These are phyloP conservation scores for Grapholita molesta DNA, from an alignment of 1,140 invertebrate genomes.

Conservation along the genomic window DNA sequence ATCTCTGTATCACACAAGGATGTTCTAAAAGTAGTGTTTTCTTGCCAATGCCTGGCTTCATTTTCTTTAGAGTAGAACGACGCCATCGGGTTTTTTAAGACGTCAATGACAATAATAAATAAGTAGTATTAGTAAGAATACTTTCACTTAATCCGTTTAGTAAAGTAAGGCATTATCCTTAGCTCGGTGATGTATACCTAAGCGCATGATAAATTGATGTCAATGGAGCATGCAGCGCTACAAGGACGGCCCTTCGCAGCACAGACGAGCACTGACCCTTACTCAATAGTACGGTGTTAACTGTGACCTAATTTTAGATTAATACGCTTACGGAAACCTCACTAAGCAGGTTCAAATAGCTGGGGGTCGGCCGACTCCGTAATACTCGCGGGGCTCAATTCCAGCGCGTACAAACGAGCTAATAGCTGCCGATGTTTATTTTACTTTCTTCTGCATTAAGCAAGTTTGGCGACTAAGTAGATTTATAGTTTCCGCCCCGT, in stretches of 20 bases:
- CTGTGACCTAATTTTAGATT: constrained; percentile 75
- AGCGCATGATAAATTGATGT: constrained; percentile 30
- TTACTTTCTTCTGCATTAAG: constrained; percentile 63
- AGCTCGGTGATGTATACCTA: neutral
- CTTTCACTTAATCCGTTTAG: constrained; percentile 1
- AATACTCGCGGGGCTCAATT: constrained; percentile 29
- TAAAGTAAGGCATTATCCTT: constrained; percentile 8
- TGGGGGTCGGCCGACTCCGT: constrained; percentile 48
- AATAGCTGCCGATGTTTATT: constrained; percentile 57
- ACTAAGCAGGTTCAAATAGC: constrained; percentile 72
- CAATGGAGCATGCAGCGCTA: constrained; percentile 17
- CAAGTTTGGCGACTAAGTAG: constrained; percentile 68
- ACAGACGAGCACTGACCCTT: constrained; percentile 58
- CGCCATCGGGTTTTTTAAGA: too few species aligned
- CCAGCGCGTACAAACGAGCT: constrained; percentile 41
- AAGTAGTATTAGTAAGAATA: neutral
- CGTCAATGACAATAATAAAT: neutral
- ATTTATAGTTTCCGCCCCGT: constrained; percentile 76
- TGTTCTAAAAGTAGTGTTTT: too few species aligned
- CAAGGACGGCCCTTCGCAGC: constrained; percentile 21
- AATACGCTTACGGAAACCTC: constrained; percentile 77
- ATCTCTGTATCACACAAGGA: too few species aligned
- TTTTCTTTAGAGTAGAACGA: too few species aligned
- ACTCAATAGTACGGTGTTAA: constrained; percentile 64
- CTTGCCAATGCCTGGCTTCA: too few species aligned